Evolutionary conservation across 2,113 vertebrate species (phyloP).

Genomic region (Anhinga anhinga): DNA sequence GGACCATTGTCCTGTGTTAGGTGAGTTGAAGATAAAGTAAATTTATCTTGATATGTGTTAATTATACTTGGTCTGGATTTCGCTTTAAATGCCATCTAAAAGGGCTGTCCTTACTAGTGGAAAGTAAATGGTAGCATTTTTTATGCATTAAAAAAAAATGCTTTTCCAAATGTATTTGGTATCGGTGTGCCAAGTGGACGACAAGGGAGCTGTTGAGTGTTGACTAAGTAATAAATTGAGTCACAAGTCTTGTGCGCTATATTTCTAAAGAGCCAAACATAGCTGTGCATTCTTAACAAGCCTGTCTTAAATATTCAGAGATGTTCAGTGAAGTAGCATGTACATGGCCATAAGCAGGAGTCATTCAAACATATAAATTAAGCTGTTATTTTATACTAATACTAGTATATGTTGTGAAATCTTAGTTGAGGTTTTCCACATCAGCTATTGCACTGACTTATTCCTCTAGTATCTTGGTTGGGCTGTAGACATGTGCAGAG

Average conservation of each 20-base stretch:
- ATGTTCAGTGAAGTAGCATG: background rate
- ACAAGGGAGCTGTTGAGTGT: background rate
- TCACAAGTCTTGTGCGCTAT: accelerated
- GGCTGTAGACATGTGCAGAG: background rate
- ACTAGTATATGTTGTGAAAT: background rate
- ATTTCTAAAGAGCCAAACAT: background rate
- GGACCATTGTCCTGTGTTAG: constrained; percentile 97
- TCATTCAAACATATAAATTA: background rate
- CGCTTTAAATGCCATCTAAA: background rate
- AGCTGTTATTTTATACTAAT: background rate
- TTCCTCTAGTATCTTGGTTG: background rate
- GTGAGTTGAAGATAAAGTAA: constrained; percentile 76
- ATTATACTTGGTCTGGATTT: background rate
- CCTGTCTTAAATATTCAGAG: background rate
- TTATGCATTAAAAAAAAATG: background rate
- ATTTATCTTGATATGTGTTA: background rate
- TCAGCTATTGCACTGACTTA: background rate
- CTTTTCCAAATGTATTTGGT: background rate
- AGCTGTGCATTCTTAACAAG: background rate
- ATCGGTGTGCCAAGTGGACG: background rate
- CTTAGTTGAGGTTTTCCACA: background rate
- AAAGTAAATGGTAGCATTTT: background rate
- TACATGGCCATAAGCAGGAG: background rate
- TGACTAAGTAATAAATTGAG: background rate
- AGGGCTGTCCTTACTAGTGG: background rate